Percentiles rank a stretch among this genome's conserved stretches.
Conservation (phyloP, 2,797 vertebrate species). For the Sparus aurata region DNA sequence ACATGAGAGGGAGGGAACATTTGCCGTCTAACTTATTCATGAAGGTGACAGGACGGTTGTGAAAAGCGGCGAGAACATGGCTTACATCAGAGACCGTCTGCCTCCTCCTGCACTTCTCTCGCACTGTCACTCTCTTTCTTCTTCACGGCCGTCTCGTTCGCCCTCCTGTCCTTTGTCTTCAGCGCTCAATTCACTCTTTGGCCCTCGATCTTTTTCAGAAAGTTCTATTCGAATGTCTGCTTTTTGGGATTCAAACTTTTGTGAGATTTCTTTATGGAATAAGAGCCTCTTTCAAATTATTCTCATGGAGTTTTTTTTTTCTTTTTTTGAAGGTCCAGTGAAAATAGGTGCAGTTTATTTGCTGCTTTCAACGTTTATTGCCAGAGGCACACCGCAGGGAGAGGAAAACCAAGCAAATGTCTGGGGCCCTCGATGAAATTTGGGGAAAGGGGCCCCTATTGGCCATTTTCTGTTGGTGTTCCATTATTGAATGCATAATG, state of each 20-base stretch:
- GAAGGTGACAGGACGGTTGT: slow-evolving; percentile 73
- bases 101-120: slow-evolving; percentile 66
- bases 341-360: not conserved
- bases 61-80: slow-evolving; percentile 74
- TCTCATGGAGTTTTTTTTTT: not conserved
- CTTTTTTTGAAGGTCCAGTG: not conserved
- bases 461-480: too few relatives aligned
- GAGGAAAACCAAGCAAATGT: too few relatives aligned
- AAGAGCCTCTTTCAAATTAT: not conserved
- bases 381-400: too few relatives aligned
- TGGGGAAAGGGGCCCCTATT: too few relatives aligned
- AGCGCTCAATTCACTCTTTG: slow-evolving; percentile 8
- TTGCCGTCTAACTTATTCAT: slow-evolving; percentile 82
- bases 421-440: too few relatives aligned
- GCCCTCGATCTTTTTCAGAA: not conserved
- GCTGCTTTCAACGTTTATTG: not conserved
- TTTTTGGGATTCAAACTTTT: not conserved
- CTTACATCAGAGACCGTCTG: slow-evolving; percentile 77
- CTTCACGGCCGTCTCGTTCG: slow-evolving; percentile 43
- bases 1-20: slow-evolving; percentile 72
- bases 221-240: not conserved
- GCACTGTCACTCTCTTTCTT: slow-evolving; percentile 64
- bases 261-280: not conserved
- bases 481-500: too few relatives aligned
- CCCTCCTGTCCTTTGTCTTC: slow-evolving; percentile 37